A percentile compares a stretch with the other conserved stretches of the same genome.
Evolutionary conservation across 2,113 vertebrate genomes (phyloP).

Genomic region (Columba janthina): DNA sequence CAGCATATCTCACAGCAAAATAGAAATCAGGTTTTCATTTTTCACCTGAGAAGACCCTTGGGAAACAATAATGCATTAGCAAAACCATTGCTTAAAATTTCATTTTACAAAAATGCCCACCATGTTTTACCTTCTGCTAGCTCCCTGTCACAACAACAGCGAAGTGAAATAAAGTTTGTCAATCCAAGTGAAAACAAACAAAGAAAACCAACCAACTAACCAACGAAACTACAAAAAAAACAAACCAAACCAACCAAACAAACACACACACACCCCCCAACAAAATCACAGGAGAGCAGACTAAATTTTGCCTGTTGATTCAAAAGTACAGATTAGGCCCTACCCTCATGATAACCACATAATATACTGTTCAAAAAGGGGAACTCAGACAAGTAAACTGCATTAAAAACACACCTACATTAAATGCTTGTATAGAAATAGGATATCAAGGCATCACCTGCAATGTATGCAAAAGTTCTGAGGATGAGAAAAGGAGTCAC

Average conservation of each 20-base stretch:
- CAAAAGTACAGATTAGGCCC: background rate
- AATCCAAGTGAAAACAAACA: background rate
- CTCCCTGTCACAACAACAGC: background rate
- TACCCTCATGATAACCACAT: background rate
- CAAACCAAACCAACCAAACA: too few species aligned
- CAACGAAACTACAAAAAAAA: too few species aligned
- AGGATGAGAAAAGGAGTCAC: background rate
- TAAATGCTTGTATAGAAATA: background rate
- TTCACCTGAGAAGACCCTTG: background rate
- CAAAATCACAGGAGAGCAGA: background rate
- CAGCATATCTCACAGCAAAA: background rate
- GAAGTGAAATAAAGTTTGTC: background rate
- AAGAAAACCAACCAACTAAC: too few species aligned
- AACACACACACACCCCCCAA: too few species aligned
- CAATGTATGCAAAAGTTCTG: background rate
- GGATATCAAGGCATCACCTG: background rate
- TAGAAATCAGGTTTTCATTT: background rate
- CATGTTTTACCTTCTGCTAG: background rate
- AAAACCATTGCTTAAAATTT: background rate
- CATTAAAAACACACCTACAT: background rate
- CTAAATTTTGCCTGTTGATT: background rate
- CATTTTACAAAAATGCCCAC: background rate
- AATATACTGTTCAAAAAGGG: background rate
- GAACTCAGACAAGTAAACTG: background rate
- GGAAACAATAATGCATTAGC: background rate